Evolutionary conservation across 2,888 invertebrate genomes (phyloP), one percentile per base, ranked within the genome.

Genomic region (Parnassius glacialis): DNA sequence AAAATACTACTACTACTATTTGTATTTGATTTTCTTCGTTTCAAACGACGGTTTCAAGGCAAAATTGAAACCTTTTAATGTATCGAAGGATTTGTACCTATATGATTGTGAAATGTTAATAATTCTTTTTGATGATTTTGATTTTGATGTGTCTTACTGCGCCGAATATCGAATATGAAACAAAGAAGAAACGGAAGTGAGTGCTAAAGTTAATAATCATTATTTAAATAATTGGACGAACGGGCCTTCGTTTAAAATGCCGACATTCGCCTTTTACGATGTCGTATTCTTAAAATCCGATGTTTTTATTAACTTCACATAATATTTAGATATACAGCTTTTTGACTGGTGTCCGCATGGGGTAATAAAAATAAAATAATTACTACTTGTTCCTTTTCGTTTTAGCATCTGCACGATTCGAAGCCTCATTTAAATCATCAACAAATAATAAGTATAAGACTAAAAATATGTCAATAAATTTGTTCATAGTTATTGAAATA

Each of bases 251-350:
- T 55, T 61, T 63, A 56, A 63, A 63, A 56, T 59, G 55, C 56
- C 63, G 59, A 52, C 54, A 52, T 61, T 51, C 50, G 41, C 61
- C 41, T 61, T 56, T 61, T 56, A 63, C 59, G 58, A 55, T 42
- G 41, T 42, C 50, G 59, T 57, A 43, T 52, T 60, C 57, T 57
- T 50, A 34, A 60, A 64, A 58, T 61, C 54, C 65, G 65, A 57
- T 55, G 52, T 12, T 56, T 63, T 59, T 57, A 63, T 58, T 50
- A 57, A 59, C 47, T 52, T 62, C 42, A 62, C 54, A 47, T 52
- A 54, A 58, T 16, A 54, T 62, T 20, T 13, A 48, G 9, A 43
- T 48, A 45, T 54, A 52, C 43, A 34, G 55, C 55, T 59, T 61
- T 57, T 41, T 53, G 62, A 62, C 54, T 20, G 50, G 57, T 54